These are phyloP conservation scores for Pseudachorutes palmiensis DNA, from an alignment of 1,140 invertebrate species.

Conservation along the genomic window DNA sequence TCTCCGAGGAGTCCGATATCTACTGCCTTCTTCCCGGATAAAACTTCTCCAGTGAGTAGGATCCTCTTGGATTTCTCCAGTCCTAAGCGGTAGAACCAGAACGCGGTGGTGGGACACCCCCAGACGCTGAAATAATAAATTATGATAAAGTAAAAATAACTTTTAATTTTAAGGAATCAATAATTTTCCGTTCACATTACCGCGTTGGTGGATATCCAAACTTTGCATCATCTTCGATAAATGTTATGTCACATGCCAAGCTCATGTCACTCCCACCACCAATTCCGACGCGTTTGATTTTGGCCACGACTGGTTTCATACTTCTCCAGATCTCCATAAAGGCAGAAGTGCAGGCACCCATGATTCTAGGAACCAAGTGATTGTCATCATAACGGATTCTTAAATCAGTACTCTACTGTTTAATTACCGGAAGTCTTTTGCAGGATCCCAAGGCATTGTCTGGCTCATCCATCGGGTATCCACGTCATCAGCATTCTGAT, in stretches of 20 bases:
- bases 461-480: conserved; percentile 26
- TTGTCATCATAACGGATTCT: too few relatives aligned
- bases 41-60: conserved; percentile 37
- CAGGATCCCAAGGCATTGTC: conserved; percentile 38
- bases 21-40: conserved; percentile 35
- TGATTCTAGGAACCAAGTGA: conserved; percentile 21
- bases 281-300: conserved; percentile 37
- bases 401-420: not conserved
- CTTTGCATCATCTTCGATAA: conserved; percentile 31
- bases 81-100: conserved; percentile 38
- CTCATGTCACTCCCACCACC: conserved; percentile 39
- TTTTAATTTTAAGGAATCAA: too few relatives aligned
- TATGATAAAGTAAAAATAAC: too few relatives aligned
- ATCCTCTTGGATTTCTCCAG: conserved; percentile 38
- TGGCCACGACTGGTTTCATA: conserved; percentile 35
- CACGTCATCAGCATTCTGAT: too few relatives aligned
- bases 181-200: too few relatives aligned
- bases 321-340: conserved; percentile 39
- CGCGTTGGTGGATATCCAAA: conserved; percentile 38
- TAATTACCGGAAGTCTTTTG: conserved; percentile 27
- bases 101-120: conserved; percentile 39
- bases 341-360: conserved; percentile 25
- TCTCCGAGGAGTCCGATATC: conserved; percentile 37
- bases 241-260: conserved; percentile 36
- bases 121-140: conserved; percentile 23